Percentiles rank a stretch among this genome's conserved stretches.
These are phyloP conservation scores for Aselliscus stoliczkanus DNA, from an alignment of 2,797 vertebrate genomes.

Conservation along the genomic window DNA sequence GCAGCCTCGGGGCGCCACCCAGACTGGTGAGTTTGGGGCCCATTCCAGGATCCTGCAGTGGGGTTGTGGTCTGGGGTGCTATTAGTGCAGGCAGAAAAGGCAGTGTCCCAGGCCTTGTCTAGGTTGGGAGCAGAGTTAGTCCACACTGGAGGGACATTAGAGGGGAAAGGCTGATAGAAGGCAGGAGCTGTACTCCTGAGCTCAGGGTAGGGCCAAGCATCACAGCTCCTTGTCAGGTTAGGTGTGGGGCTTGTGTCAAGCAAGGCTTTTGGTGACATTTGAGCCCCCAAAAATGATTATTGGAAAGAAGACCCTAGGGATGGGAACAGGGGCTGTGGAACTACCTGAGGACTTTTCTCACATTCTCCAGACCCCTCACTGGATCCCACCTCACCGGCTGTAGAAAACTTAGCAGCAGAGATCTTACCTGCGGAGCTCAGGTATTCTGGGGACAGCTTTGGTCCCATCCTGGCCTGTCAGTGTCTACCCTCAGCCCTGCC, in stretches of 20 bases:
- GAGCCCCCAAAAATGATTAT: background rate
- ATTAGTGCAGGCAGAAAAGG: background rate
- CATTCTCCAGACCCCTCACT: conserved; percentile 77
- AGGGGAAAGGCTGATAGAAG: background rate
- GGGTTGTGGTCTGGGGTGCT: background rate
- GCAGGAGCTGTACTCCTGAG: background rate
- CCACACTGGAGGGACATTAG: background rate
- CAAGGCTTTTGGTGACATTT: background rate
- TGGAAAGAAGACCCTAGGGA: background rate
- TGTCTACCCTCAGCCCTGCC: background rate
- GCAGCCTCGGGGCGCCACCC: conserved; percentile 85
- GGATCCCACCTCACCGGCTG: conserved; percentile 75
- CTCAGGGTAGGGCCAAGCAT: background rate
- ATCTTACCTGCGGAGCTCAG: conserved; percentile 92
- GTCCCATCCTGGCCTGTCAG: background rate
- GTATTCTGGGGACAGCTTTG: conserved; percentile 72
- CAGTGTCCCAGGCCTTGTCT: background rate
- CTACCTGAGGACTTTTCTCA: background rate
- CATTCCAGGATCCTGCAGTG: background rate
- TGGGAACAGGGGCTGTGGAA: background rate
- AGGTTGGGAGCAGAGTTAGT: background rate
- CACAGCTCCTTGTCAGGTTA: background rate
- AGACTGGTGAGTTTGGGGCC: conserved; percentile 82
- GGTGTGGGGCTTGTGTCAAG: background rate
- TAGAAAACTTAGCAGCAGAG: conserved; percentile 90